These are phyloP conservation scores for Drosophila cyrtoloma DNA, from an alignment of 2,888 invertebrate genomes.

Conservation along the genomic window DNA sequence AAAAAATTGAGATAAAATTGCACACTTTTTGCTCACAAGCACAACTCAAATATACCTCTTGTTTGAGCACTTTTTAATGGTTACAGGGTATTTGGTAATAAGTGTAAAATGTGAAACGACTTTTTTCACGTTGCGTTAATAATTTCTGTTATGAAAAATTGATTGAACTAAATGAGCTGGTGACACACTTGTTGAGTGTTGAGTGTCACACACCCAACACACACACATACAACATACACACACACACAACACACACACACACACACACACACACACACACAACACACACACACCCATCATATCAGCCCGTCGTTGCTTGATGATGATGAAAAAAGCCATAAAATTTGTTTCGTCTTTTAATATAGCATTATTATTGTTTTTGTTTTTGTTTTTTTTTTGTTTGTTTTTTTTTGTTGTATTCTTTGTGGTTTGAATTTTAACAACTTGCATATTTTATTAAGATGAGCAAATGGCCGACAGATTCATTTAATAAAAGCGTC, in stretches of 20 bases:
- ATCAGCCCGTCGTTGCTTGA: conserved; percentile 10
- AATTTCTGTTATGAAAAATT: conserved; percentile 80
- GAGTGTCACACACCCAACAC: conserved; percentile 31
- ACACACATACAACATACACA: conserved; percentile 23
- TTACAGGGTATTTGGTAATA: conserved; percentile 35
- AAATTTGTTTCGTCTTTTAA: conserved; percentile 60
- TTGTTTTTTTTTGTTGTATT: not conserved
- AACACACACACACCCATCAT: not conserved
- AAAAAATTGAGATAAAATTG: not conserved
- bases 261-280: conserved; percentile 13
- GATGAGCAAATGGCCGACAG: conserved; percentile 52
- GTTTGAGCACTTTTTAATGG: not conserved
- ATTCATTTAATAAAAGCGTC: conserved; percentile 73
- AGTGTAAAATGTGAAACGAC: conserved; percentile 61
- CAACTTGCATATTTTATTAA: conserved; percentile 67
- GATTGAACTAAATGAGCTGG: conserved; percentile 82
- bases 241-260: conserved; percentile 1
- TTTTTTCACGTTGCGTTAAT: conserved; percentile 72
- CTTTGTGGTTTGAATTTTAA: conserved; percentile 51
- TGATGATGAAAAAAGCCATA: conserved; percentile 71
- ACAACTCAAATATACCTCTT: not conserved
- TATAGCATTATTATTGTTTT: conserved; percentile 16
- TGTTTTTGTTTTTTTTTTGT: not conserved
- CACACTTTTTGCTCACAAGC: not conserved
- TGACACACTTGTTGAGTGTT: conserved; percentile 80